A percentile compares a stretch with the other conserved stretches of the same genome.
Evolutionary conservation across 2,113 vertebrate genomes (phyloP).

Genomic region (Bufo gargarizans): DNA sequence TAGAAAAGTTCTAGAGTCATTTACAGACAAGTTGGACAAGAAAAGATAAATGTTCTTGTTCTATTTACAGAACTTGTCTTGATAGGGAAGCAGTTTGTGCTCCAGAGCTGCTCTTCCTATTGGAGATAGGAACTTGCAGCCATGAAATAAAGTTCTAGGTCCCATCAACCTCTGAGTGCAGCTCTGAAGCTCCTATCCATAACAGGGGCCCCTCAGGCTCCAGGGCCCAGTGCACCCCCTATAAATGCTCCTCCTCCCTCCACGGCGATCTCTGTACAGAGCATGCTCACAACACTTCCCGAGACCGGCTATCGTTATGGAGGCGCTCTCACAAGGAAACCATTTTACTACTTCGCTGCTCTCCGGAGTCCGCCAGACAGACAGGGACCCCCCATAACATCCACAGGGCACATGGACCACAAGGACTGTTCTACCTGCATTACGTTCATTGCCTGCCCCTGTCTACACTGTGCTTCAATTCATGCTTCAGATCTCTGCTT

Average conservation of each 20-base stretch:
- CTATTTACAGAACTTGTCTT: neutral
- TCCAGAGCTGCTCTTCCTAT: neutral
- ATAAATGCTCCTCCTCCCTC: neutral
- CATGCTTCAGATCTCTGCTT: neutral
- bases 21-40: neutral
- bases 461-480: neutral
- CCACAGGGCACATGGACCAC: no score
- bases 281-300: conserved; percentile 4
- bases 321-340: no score
- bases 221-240: no score
- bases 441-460: no score
- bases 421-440: no score
- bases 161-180: no score
- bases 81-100: neutral
- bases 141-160: neutral
- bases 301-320: neutral
- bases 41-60: neutral
- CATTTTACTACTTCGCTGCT: no score
- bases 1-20: no score
- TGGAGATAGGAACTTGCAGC: neutral
- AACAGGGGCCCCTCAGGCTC: no score
- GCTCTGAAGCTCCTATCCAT: no score
- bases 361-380: no score
- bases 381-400: no score
- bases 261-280: neutral